Percentiles rank a stretch among this genome's conserved stretches.
These are phyloP conservation scores for Araneus ventricosus DNA, from an alignment of 1,140 invertebrate genomes.

Conservation along the genomic window DNA sequence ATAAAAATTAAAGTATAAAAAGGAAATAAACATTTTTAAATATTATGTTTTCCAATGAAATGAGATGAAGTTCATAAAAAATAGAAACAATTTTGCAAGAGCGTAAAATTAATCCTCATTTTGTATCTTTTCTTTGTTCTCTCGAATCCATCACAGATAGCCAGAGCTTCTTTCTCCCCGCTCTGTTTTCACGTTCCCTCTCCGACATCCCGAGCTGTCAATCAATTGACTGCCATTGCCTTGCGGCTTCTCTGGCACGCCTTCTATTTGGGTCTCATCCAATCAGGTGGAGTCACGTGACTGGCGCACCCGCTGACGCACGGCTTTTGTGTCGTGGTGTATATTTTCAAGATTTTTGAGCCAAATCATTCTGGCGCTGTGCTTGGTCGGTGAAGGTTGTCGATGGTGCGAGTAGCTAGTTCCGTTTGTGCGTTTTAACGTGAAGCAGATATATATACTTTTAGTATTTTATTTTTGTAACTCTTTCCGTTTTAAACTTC, in stretches of 20 bases:
- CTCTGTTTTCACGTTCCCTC: background rate
- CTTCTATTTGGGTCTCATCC: background rate
- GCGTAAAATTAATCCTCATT: background rate
- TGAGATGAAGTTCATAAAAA: background rate
- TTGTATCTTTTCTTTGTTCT: conserved; percentile 17
- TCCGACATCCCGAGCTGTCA: conserved; percentile 49
- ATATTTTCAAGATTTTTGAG: conserved; percentile 45
- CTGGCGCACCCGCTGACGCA: conserved; percentile 74
- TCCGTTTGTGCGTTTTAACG: conserved; percentile 43
- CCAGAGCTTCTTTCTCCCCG: background rate
- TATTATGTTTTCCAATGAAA: background rate
- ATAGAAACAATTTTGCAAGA: background rate
- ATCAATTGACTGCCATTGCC: conserved; percentile 60
- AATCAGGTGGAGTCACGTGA: conserved; percentile 61
- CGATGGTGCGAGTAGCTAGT: conserved; percentile 60
- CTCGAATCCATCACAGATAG: background rate
- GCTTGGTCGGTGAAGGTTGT: conserved; percentile 36
- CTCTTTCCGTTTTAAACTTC: conserved; percentile 65
- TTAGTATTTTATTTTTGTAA: conserved; percentile 68
- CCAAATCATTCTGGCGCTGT: conserved; percentile 49
- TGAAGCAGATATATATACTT: background rate
- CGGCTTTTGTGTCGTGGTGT: conserved; percentile 52
- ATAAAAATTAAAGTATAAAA: background rate
- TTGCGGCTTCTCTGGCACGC: conserved; percentile 24
- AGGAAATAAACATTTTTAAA: background rate